Conservation (phyloP, 64 coral and sea anemone species). For the Platygyra sinensis region DNA sequence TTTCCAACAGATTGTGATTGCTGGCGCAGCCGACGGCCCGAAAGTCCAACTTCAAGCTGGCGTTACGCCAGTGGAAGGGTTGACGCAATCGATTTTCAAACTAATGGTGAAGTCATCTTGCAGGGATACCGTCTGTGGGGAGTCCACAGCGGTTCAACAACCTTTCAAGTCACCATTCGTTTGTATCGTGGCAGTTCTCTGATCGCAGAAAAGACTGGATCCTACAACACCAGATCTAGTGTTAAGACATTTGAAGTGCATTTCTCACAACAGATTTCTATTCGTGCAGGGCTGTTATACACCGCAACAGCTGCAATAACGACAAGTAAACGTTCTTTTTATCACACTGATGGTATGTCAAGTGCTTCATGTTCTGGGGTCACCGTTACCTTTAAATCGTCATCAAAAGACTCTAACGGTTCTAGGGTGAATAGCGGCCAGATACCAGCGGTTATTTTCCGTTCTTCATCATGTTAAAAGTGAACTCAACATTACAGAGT, state of each 20-base stretch:
- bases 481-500: no score
- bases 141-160: background rate
- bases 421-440: background rate
- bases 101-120: conserved; percentile 17
- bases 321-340: background rate
- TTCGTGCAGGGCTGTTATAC: conserved; percentile 27
- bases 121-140: conserved; percentile 35
- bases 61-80: background rate
- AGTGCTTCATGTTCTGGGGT: conserved; percentile 22
- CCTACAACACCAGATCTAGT: conserved; percentile 8
- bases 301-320: conserved; percentile 22
- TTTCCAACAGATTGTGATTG: conserved; percentile 14
- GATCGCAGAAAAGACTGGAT: conserved; percentile 36
- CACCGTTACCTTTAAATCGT: conserved; percentile 12
- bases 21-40: background rate
- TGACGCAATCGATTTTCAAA: conserved; percentile 47
- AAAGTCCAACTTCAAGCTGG: background rate
- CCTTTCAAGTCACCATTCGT: conserved; percentile 20
- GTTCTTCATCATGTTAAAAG: background rate
- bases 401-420: background rate
- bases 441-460: conserved; percentile 46
- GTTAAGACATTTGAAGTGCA: conserved; percentile 33
- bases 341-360: background rate
- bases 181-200: conserved; percentile 23
- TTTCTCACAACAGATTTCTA: background rate